Base-by-base conservation (phyloP, 2,113 vertebrate genomes). In the Rousettus leschenaultii region DNA sequence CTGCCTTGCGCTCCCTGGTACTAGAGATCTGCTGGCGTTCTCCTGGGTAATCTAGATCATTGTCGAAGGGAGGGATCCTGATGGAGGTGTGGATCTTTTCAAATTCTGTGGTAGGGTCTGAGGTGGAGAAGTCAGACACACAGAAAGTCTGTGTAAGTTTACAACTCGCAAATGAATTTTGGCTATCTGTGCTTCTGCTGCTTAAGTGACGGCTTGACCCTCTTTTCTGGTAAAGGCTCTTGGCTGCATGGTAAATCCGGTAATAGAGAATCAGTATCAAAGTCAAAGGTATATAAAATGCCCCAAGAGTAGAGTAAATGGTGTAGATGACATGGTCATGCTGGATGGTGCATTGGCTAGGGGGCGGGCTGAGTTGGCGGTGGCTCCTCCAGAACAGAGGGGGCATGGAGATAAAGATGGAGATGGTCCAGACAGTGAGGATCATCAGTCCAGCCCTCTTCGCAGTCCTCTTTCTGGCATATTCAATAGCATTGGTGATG, bases 241-340 rank as follows among this genome's bases (percentile, higher is more conserved):
- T 99, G 28, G 99, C 99, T 0, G 99, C 99, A 0, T 98, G 98
- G 86, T 99, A 99, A 83, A 99, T 99, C 77, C 99, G 98, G 85
- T 99, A 99, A 98, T 99, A 99, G n/a, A 99, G 98, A 95, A 99
- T 98, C 84, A 99, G 98, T 94, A 99, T 99, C 95, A 99, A 98
- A 66, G 98, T 98, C 98, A 99, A 98, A 28, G 99, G 99, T 86
- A 99, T 99, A 93, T 99, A 99, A 98, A 99, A 99, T 0, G 99
- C 99, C 14, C 99, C 99, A 0, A 99, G 98, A 0, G 99, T 99
- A 75, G 99, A 99, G 94, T 99, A 99, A 78, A 99, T 98, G 3
- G 99, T 99, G 97, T 99, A 99, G 96, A 99, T 98, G 66, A 99
- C 96, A 0, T 99, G 99, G 91, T 99, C 99, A 0, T 99, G 99